These are phyloP conservation scores for Acanthiza pusilla DNA, from an alignment of 2,797 vertebrate genomes.

Conservation along the genomic window DNA sequence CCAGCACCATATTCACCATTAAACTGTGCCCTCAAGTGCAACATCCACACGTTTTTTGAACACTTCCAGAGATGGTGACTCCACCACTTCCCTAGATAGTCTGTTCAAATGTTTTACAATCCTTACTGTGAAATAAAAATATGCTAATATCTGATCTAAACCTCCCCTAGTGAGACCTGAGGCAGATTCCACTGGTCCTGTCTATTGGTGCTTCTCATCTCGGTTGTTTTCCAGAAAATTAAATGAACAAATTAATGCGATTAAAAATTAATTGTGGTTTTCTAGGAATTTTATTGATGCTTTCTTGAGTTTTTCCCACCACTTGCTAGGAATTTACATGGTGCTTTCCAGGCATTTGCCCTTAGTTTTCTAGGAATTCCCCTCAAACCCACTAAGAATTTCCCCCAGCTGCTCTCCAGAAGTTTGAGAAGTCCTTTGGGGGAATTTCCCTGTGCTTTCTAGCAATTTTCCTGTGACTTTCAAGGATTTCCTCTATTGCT, in stretches of 20 bases:
- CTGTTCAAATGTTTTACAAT: not conserved
- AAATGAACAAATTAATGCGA: not conserved
- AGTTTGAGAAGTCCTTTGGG: not conserved
- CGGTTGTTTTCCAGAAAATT: not conserved
- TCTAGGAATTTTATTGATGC: not conserved
- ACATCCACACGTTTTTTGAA: rapidly evolving
- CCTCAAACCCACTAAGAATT: not conserved
- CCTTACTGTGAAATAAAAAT: not conserved
- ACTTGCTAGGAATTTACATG: not conserved
- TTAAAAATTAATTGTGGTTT: not conserved
- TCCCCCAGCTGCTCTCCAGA: not conserved
- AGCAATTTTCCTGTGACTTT: not conserved
- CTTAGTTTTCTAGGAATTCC: not conserved
- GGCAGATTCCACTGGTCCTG: not conserved
- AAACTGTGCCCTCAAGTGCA: not conserved
- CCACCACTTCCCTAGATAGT: not conserved
- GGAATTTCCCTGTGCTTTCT: not conserved
- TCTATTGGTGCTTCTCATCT: not conserved
- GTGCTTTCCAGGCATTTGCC: not conserved
- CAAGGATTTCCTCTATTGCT: not conserved
- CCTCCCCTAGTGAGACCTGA: not conserved
- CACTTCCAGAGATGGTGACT: not conserved
- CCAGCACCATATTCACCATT: not conserved
- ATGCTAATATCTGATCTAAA: not conserved
- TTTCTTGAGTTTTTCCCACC: not conserved